Conservation (phyloP, 2,888 invertebrate species). For the Leptinotarsa tumamoca region DNA sequence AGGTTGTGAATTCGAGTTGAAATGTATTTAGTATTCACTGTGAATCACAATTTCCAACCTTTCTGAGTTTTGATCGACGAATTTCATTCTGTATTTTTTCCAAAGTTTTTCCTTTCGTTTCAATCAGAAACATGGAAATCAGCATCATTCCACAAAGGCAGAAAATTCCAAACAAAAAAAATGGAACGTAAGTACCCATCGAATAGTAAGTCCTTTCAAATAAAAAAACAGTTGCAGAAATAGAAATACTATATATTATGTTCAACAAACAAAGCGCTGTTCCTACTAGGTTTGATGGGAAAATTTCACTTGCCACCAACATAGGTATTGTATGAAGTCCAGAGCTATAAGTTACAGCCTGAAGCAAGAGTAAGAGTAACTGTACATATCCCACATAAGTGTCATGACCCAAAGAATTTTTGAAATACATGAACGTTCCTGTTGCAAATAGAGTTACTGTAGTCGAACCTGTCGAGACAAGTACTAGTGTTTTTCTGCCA, state of each 20-base stretch:
- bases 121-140: slow-evolving; percentile 21
- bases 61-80: neutral
- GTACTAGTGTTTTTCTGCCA: slow-evolving; percentile 68
- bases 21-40: too few species aligned
- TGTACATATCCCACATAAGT: neutral
- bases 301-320: slow-evolving; percentile 22
- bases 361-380: slow-evolving; percentile 6
- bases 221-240: neutral
- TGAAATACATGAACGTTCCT: slow-evolving; percentile 15
- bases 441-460: slow-evolving; percentile 7
- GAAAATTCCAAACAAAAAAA: slow-evolving; percentile 5
- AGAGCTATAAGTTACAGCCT: neutral
- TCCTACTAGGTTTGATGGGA: slow-evolving; percentile 13
- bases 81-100: slow-evolving; percentile 30
- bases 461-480: neutral
- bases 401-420: neutral
- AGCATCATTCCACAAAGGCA: slow-evolving; percentile 15
- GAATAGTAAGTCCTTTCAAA: slow-evolving; percentile 7
- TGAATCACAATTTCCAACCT: too few species aligned
- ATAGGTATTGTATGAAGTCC: slow-evolving; percentile 20
- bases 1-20: too few species aligned
- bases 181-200: slow-evolving; percentile 4
- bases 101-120: slow-evolving; percentile 35
- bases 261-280: slow-evolving; percentile 12
- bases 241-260: slow-evolving; percentile 1